Conservation (phyloP, 2,113 vertebrate species). For the Balaeniceps rex region DNA sequence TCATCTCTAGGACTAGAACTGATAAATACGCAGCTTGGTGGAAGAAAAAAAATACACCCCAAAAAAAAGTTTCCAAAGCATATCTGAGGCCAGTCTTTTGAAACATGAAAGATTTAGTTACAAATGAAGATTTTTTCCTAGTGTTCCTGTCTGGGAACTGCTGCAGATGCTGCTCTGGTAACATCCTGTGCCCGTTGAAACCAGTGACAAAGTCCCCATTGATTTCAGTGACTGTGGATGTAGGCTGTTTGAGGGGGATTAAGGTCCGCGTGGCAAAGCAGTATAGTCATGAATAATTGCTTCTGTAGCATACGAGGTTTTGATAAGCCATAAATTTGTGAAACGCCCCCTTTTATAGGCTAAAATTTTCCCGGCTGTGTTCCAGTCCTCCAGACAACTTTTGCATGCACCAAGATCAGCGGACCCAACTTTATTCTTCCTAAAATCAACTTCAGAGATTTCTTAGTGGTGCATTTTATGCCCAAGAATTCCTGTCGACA, state of each 20-base stretch:
- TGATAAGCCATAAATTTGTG: background rate
- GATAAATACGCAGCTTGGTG: background rate
- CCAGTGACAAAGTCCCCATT: background rate
- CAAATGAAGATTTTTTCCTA: background rate
- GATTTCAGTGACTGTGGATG: background rate
- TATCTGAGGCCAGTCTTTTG: background rate
- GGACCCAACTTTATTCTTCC: background rate
- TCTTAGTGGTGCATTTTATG: background rate
- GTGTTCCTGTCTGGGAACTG: background rate
- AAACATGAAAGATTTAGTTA: background rate
- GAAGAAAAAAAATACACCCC: background rate
- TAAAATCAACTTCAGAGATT: background rate
- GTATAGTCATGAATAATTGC: background rate
- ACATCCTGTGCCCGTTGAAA: background rate
- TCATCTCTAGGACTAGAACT: background rate
- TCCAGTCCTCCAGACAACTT: background rate
- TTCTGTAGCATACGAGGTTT: background rate
- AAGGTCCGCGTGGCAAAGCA: background rate
- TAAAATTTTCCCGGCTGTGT: background rate
- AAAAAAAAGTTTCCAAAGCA: background rate
- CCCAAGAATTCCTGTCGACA: background rate
- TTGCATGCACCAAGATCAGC: accelerated
- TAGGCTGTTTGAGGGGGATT: background rate
- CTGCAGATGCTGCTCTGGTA: background rate
- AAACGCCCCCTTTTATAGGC: background rate